phyloP scores from a whole-genome alignment of 2,113 vertebrate genomes.

The Elephantulus edwardii region DNA sequence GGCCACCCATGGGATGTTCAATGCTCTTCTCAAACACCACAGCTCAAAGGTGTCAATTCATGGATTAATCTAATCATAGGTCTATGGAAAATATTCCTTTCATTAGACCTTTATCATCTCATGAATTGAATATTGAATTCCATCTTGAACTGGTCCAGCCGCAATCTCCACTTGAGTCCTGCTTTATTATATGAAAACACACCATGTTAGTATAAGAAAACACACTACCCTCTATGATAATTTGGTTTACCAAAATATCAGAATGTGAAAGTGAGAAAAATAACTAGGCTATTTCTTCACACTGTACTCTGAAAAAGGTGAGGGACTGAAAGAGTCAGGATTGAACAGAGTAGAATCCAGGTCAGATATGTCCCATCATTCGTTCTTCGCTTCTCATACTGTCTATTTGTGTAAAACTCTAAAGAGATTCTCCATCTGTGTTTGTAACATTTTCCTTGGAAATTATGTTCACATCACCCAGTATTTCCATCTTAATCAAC shows the following conservation, averaged over 20 bases:
- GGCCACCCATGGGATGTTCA: no score
- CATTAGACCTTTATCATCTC: slow-evolving; percentile 46
- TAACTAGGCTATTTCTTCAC: neutral
- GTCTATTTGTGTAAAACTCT: neutral
- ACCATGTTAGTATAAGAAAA: no score
- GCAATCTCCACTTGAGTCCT: no score
- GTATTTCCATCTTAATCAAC: neutral
- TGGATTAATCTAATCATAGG: no score
- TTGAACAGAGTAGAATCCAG: neutral
- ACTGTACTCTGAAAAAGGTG: neutral
- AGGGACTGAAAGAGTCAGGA: neutral
- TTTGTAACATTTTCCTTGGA: neutral
- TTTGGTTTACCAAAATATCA: slow-evolving; percentile 5
- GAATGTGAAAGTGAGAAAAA: slow-evolving; percentile 54
- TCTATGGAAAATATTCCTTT: neutral
- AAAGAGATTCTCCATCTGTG: neutral
- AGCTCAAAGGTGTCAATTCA: no score
- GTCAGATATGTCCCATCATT: neutral
- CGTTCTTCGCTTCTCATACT: neutral
- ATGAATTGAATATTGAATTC: accelerated
- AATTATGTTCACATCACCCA: neutral
- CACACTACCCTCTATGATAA: accelerated
- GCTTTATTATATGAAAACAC: no score
- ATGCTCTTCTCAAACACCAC: no score
- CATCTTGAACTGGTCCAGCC: no score